Evolutionary conservation across 2,888 invertebrate species (phyloP), one percentile per base, ranked within the genome.

Genomic region (Orthonychiurus folsomi): DNA sequence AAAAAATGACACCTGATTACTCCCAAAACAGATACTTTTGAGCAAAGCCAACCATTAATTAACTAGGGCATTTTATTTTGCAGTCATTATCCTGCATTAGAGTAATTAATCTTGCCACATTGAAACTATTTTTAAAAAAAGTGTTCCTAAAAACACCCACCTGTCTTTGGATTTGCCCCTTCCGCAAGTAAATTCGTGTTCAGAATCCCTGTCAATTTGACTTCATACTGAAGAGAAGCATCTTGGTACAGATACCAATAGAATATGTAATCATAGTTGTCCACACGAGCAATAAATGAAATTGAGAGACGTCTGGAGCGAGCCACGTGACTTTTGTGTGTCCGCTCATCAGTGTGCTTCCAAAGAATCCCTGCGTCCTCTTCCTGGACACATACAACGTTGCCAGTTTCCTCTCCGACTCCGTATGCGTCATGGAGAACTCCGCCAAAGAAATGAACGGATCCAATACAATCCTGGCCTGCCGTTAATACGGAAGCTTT

Each of bases 301-400:
- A 66, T 0, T 1, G 59, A 54, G 3, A 68, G 47, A 25, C 68
- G 63, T 48, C 60, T 60, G 1, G 63, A 62, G 1, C 68, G 23
- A 3, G 63, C 37, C 0, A 56, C 57, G 5, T 25, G 5, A 54
- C 50, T n/a, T 52, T 63, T 56, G 12, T 59, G 60, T 50, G 60
- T 62, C 52, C 58, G 26, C 24, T 50, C 59, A 20, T 68, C 64
- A 12, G 59, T 62, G 20, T 68, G 66, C 23, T 61, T 65, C 68
- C 68, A 68, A 21, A 68, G 63, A 50, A 66, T 62, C 12, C 68
- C 68, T 3, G 60, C 64, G 23, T 68, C 68, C 18, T 68, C 64
- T 26, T 68, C 68, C 15, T 56, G 24, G 0, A 66, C 20, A 28
- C 68, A 68, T 24, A 66, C 50, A 1, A 48, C 56, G 18, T 50